A percentile compares a stretch with the other conserved stretches of the same genome.
Evolutionary conservation across 2,797 vertebrate species (phyloP).

Genomic region (Enteromius paludinosus): DNA sequence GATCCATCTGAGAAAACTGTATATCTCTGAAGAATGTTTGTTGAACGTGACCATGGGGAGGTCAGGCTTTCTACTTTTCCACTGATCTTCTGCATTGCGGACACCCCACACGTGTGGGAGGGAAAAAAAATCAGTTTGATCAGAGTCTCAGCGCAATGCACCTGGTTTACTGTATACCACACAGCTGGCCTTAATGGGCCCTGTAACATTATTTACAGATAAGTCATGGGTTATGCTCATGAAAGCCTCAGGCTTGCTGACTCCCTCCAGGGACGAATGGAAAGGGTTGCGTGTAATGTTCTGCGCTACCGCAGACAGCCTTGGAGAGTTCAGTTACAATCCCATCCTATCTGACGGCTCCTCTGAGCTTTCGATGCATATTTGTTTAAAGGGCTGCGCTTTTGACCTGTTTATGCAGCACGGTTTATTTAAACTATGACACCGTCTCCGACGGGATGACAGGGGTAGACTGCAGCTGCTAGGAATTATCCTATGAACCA

Average conservation of each 20-base stretch:
- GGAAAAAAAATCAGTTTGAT: background rate
- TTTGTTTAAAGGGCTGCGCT: constrained; percentile 19
- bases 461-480: background rate
- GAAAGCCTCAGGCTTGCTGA: constrained; percentile 59
- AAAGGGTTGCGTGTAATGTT: constrained; percentile 18
- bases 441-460: constrained; percentile 9
- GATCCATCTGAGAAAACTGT: background rate
- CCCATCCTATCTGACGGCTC: constrained; percentile 6
- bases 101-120: background rate
- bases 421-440: constrained; percentile 43
- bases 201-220: constrained; percentile 41
- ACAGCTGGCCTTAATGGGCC: constrained; percentile 51
- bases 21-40: background rate
- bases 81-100: background rate
- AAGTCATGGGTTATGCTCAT: constrained; percentile 53
- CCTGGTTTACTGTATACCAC: background rate
- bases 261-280: constrained; percentile 30
- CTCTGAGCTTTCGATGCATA: constrained; percentile 26
- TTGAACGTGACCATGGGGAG: background rate
- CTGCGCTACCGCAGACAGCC: constrained; percentile 3
- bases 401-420: constrained; percentile 31
- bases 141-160: background rate
- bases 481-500: constrained; percentile 5
- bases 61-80: background rate
- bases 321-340: constrained; percentile 29